A percentile compares a stretch with the other conserved stretches of the same genome.
These are phyloP conservation scores for Gandaritis pyraliata DNA, from an alignment of 2,888 invertebrate genomes.

Conservation along the genomic window DNA sequence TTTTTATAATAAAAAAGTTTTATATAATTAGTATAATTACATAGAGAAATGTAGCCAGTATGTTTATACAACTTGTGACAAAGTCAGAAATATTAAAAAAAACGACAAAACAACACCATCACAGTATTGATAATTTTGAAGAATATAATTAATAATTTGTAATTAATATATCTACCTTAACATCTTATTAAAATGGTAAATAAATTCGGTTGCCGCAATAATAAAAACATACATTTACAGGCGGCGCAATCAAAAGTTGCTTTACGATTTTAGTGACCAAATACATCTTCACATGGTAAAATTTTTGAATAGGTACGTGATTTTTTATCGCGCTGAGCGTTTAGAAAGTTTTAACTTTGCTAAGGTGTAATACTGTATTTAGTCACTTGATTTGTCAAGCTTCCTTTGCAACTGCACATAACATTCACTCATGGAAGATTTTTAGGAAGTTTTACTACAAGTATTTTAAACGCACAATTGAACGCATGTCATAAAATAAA, in stretches of 20 bases:
- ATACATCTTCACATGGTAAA: background rate
- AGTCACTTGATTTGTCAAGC: background rate
- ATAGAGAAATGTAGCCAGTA: constrained; percentile 21
- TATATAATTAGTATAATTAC: constrained; percentile 23
- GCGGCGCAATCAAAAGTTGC: constrained; percentile 1
- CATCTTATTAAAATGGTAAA: background rate
- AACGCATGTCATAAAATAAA: constrained; percentile 34
- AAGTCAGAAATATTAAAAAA: background rate
- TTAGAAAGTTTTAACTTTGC: background rate
- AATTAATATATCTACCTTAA: background rate
- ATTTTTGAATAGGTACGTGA: background rate
- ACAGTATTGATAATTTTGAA: constrained; percentile 1
- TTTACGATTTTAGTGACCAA: constrained; percentile 1
- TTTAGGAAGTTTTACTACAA: constrained; percentile 26
- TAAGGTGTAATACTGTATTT: background rate
- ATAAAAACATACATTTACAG: background rate
- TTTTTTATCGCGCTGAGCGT: background rate
- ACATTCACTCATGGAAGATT: constrained; percentile 32
- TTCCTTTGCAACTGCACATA: background rate
- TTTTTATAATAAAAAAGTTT: constrained; percentile 33
- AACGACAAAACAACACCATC: background rate
- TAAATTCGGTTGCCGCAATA: background rate
- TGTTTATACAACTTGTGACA: background rate
- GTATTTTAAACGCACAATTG: constrained; percentile 26
- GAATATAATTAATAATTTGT: background rate